phyloP scores from a whole-genome alignment of 1,140 invertebrate species.

The Drosophila malerkotliana region DNA sequence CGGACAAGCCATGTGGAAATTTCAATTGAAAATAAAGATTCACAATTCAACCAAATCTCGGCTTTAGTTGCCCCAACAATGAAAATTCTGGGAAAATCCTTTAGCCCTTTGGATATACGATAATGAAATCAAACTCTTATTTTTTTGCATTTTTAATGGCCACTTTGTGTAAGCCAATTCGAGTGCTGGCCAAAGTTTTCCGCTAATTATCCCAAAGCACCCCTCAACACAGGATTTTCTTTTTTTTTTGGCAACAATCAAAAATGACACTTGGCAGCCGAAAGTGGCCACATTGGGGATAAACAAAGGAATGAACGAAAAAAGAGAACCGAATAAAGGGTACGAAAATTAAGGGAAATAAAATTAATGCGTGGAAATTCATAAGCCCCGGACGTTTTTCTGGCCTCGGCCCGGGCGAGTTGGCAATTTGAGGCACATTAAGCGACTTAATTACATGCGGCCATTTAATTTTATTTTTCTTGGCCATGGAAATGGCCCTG shows the following conservation, averaged over 20 bases:
- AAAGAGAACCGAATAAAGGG: slow-evolving; percentile 28
- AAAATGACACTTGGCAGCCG: slow-evolving; percentile 46
- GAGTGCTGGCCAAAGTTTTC: slow-evolving; percentile 27
- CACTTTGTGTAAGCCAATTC: slow-evolving; percentile 22
- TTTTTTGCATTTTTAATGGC: slow-evolving; percentile 22
- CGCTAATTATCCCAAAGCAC: slow-evolving; percentile 44
- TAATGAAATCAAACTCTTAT: slow-evolving; percentile 14
- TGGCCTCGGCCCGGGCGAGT: slow-evolving; percentile 17
- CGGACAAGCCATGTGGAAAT: slow-evolving; percentile 31
- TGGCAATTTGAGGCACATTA: slow-evolving; percentile 52
- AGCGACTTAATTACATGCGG: slow-evolving; percentile 62
- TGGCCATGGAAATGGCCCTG: slow-evolving; percentile 26
- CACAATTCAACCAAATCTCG: slow-evolving; percentile 13
- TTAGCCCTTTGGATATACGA: slow-evolving; percentile 1
- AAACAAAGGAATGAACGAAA: slow-evolving; percentile 19
- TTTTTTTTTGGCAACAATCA: slow-evolving; percentile 36
- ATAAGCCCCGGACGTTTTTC: slow-evolving; percentile 52
- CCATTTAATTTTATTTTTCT: slow-evolving; percentile 66
- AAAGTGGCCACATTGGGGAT: slow-evolving; percentile 37
- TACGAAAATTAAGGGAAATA: slow-evolving; percentile 53
- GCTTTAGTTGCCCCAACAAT: neutral
- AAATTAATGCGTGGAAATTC: slow-evolving; percentile 64
- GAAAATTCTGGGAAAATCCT: slow-evolving; percentile 1
- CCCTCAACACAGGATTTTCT: neutral
- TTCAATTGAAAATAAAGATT: slow-evolving; percentile 35